phyloP scores from a whole-genome alignment of 2,797 vertebrate species.

The Falco berigora region DNA sequence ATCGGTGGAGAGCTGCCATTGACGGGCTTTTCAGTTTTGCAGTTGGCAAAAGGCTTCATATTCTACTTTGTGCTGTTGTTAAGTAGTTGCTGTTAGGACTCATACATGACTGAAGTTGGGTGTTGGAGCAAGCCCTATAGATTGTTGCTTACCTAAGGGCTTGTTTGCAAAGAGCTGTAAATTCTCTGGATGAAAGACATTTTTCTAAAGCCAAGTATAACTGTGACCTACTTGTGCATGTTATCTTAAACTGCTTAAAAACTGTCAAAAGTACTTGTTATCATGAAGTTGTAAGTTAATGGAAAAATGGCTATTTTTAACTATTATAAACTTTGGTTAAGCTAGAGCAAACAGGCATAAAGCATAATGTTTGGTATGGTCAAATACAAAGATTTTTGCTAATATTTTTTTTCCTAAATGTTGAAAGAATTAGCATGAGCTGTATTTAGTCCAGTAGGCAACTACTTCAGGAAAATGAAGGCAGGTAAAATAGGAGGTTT shows the following conservation, averaged over 20 bases:
- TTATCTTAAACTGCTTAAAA: constrained; percentile 59
- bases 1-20: neutral
- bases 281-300: constrained; percentile 33
- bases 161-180: constrained; percentile 54
- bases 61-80: neutral
- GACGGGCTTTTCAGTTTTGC: constrained; percentile 1
- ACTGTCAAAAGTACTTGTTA: constrained; percentile 55
- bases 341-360: neutral
- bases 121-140: constrained; percentile 36
- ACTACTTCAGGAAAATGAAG: neutral
- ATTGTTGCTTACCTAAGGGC: constrained; percentile 58
- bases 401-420: neutral
- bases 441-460: neutral
- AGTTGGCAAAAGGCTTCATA: neutral
- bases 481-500: neutral
- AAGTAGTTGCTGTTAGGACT: neutral
- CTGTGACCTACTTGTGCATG: constrained; percentile 60
- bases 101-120: constrained; percentile 23
- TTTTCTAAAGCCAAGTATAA: constrained; percentile 54
- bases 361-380: neutral
- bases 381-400: neutral
- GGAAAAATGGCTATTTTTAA: constrained; percentile 49
- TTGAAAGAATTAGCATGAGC: neutral
- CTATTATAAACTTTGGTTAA: neutral
- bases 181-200: constrained; percentile 49